These are phyloP conservation scores for Umimayanthus chanpuru DNA, from an alignment of 92 coral and sea anemone genomes.

Conservation along the genomic window DNA sequence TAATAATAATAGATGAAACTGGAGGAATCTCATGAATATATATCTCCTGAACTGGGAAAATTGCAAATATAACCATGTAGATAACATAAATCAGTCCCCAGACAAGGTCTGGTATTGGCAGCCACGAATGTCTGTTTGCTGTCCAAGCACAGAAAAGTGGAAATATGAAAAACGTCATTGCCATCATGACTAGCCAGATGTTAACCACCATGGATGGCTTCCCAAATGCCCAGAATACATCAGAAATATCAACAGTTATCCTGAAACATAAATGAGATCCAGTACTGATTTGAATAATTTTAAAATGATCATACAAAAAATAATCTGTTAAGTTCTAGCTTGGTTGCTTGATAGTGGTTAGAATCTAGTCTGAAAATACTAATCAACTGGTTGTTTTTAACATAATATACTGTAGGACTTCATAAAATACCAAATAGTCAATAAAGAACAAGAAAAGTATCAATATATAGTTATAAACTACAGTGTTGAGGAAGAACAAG, in stretches of 20 bases:
- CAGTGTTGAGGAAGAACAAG: too few species aligned
- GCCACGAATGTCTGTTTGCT: constrained; percentile 62
- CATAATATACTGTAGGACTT: too few species aligned
- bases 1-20: constrained; percentile 87
- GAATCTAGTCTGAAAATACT: too few species aligned
- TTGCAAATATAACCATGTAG: constrained; percentile 64
- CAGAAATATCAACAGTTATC: constrained; percentile 73
- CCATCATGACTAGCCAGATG: constrained; percentile 90
- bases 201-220: constrained; percentile 81
- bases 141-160: constrained; percentile 89
- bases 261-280: constrained; percentile 54
- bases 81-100: constrained; percentile 72
- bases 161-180: constrained; percentile 74
- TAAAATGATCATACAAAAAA: too few species aligned
- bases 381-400: neutral
- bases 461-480: too few species aligned
- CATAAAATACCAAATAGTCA: too few species aligned
- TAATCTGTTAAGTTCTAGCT: too few species aligned
- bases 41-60: constrained; percentile 89
- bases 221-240: constrained; percentile 92
- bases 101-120: constrained; percentile 62
- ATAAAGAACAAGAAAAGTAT: too few species aligned
- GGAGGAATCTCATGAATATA: constrained; percentile 79
- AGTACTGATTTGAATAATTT: neutral
- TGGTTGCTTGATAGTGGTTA: too few species aligned